Base-by-base conservation (phyloP, 2,113 vertebrate species). In the Alexandromys fortis region DNA sequence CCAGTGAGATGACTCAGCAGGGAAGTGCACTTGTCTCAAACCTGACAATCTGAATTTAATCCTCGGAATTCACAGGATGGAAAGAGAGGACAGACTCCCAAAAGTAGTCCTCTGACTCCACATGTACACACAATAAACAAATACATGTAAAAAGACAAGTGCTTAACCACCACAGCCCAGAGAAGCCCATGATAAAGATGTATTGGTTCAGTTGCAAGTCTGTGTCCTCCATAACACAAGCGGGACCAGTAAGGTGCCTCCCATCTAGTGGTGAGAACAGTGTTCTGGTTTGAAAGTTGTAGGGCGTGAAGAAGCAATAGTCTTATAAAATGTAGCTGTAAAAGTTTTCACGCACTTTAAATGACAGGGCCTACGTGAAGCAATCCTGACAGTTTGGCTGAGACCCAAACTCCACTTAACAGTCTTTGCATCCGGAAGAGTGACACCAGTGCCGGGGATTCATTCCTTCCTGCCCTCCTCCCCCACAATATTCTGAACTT, bases 311-410 rank as follows among this genome's bases (percentile, higher is more conserved):
- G 35, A 13, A 58, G 7, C 26, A 28, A 8, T 91, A 65, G 3
- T 77, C 55, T 70, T 72, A 28, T 73, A 58, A 38, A 86, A 78
- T 81, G 14, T 90, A 58, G 10, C 79, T 92, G 5, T 75, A 42
- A 65, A 78, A 85, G 13, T 86, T 90, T 94, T 47, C 58, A 30
- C 78, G 75, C 30, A 67, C 24, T 92, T 90, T 86, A 72, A 61
- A 24, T 86, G 33, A 86, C 14, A 5, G 67, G 81, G 35, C 35
- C 38, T 86, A 92, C 22, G 16, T 86, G 14, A 91, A 65, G 75
- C 33, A 63, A 52, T 45, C 70, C 28, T 76, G 28, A 77, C 4
- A 3, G 55, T 77, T 90, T 76, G n/a, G 30, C 45, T 77, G 47
- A 49, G 47, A 82, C 17, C 10, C 24, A 85, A 76, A 47, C n/a